Base-by-base conservation (phyloP, 1,140 invertebrate species). In the Bombus terrestris region DNA sequence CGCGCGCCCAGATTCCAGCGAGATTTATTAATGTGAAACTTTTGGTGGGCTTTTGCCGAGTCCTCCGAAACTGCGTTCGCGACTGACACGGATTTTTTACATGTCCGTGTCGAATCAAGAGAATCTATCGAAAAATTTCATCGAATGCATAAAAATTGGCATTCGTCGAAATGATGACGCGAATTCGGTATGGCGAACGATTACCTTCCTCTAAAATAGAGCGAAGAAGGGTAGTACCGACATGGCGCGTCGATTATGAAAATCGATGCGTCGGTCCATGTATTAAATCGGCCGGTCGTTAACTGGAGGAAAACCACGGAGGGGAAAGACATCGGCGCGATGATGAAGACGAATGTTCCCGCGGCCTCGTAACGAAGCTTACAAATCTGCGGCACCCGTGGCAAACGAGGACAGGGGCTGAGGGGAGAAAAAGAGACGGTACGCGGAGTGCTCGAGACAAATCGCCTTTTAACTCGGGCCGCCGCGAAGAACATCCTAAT, bases 381-480 rank as follows among this genome's bases (percentile, higher is more conserved):
- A 85, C 73, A 78, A 89, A 89, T 91, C 91, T 90, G 88, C 81
- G 88, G 87, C 83, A 80, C 79, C 86, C 86, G 53, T 82, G 89
- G 76, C 66, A 83, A 82, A 88, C 86, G 47, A 22, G 47, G 9
- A 1, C 25, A 53, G n/a, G 37, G 13, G 37, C n/a, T 37, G n/a
- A 39, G 10, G 59, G 15, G 18, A 37, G 57, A 47, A 57, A 76
- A 83, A 82, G 37, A 28, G 35, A 37, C 5, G n/a, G 18, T 28
- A 28, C 28, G 28, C n/a, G 82, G 47, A 62, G 86, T 91, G 92
- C 87, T 75, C 76, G 81, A 90, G 92, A 94, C 92, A 92, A 93
- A 94, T 93, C 88, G 92, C 88, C 87, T 87, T 91, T 90, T 93
- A 93, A 92, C 92, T 88, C 83, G 83, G 75, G 53, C 73, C 68